Evolutionary conservation across 2,113 vertebrate genomes (phyloP), one percentile per base, ranked within the genome.

Genomic region (Eira barbara): DNA sequence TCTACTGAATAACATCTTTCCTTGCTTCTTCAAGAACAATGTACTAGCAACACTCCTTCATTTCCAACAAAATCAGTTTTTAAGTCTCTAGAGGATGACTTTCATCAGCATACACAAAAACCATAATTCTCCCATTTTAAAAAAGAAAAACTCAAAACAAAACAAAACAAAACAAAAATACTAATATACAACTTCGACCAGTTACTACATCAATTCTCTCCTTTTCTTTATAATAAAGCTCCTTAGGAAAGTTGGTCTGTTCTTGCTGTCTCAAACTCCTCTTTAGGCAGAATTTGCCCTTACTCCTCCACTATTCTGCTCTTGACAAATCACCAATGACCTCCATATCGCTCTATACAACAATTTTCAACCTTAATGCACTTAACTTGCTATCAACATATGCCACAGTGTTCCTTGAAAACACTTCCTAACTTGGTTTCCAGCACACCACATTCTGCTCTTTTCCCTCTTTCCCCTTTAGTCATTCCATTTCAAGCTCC

Each of bases 351-450:
- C 29, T 67, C 21, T 87, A 29, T 80, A 20, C 9, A 79, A 45
- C 36, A 17, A 21, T 47, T 81, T 74, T 71, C 78, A 82, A 74
- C 65, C 9, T 25, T 42, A 89, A 34, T 52, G 20, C 23, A 63
- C 45, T 61, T 52, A 49, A 94, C 14, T 82, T 82, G 34, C 34
- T 21, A 39, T 89, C 74, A 94, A 36, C 18, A 73, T 73, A 63
- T 63, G 27, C 14, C n/a, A 42, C 7, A 86, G 13, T 89, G 61
- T 89, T 67, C 61, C 73, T 87, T 57, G 29, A 45, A 94, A 79
- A 94, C 36, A 49, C 10, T 39, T 83, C 74, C 27, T 65, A 36
- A 63, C 7, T 21, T 85, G 25, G 18, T 42, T 52, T 74, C 34
- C 13, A 76, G 71, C 25, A 76, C 17, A 55, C 6, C n/a, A 21